phyloP scores from a whole-genome alignment of 1,140 invertebrate genomes.

The Lordiphosa stackelbergi region DNA sequence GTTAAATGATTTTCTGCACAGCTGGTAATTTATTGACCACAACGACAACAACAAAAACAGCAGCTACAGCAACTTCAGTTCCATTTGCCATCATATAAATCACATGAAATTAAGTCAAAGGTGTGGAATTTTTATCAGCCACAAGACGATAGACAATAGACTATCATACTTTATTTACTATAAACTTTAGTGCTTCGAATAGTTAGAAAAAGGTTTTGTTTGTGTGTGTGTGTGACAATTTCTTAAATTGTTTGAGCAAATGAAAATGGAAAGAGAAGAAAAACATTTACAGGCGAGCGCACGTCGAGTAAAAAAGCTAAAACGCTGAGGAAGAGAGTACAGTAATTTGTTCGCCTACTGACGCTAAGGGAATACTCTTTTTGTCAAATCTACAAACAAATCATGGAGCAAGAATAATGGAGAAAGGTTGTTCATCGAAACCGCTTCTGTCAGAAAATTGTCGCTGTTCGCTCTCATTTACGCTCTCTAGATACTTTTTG shows the following conservation, averaged over 20 bases:
- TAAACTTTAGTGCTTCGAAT: constrained; percentile 39
- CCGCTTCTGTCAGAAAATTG: too few relatives aligned
- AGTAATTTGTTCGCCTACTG: neutral
- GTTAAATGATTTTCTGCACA: constrained; percentile 38
- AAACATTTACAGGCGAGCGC: constrained; percentile 37
- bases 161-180: constrained; percentile 65
- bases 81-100: constrained; percentile 50
- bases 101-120: constrained; percentile 65
- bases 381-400: too few relatives aligned
- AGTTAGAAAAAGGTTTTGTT: constrained; percentile 13
- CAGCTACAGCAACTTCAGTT: constrained; percentile 16
- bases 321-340: constrained; percentile 2
- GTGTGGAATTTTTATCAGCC: constrained; percentile 59
- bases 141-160: constrained; percentile 44
- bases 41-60: constrained; percentile 29
- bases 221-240: constrained; percentile 44
- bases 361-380: neutral
- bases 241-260: constrained; percentile 67
- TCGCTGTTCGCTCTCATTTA: too few relatives aligned
- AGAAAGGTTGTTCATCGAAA: too few relatives aligned
- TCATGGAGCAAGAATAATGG: too few relatives aligned
- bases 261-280: constrained; percentile 45
- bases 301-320: constrained; percentile 27
- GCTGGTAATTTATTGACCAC: constrained; percentile 69
- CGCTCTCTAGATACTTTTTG: too few relatives aligned